Evolutionary conservation across 2,797 vertebrate genomes (phyloP), one percentile per base, ranked within the genome.

Genomic region (Ceryle rudis): DNA sequence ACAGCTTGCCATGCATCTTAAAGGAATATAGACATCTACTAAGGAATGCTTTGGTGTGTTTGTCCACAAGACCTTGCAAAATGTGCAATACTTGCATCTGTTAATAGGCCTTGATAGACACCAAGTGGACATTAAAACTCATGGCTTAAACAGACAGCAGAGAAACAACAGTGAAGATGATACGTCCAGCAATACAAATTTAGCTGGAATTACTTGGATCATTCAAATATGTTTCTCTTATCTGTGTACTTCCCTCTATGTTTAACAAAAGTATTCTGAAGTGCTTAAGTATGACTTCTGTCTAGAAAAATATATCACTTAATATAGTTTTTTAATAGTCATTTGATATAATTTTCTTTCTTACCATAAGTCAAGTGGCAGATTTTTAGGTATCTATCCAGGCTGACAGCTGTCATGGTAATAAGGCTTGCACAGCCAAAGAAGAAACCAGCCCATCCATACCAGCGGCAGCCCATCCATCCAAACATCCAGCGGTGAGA

Each of bases 311-410:
- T 6, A 0, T 5, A 20, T 44, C 39, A 75, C 3, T 41, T 47
- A 49, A 61, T 42, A 19, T 1, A 60, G 42, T 42, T 84, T 89
- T 91, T 73, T 62, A 33, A 5, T 14, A 64, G n/a, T 8, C 20
- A 39, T 3, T 80, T 64, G 49, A 46, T 3, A 26, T 2, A 15
- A 64, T 89, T 84, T 81, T 74, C 42, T 61, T 73, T 92, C 98
- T 97, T 98, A 99, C 99, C 99, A 1, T 99, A 99, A 95, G 98
- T 97, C 75, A 99, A 93, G 96, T 99, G 98, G 96, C 99, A 99
- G 98, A 99, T 99, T 98, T 99, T 99, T 65, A 99, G 96, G 95
- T 99, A 99, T 66, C 99, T 98, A 92, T 99, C 99, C 95, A 99
- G 96, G 97, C 99, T 99, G 96, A 99, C 99, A 60, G 99, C 97